Evolutionary conservation across 2,888 invertebrate species (phyloP), one percentile per base, ranked within the genome.

Genomic region (Cyclophora punctaria): DNA sequence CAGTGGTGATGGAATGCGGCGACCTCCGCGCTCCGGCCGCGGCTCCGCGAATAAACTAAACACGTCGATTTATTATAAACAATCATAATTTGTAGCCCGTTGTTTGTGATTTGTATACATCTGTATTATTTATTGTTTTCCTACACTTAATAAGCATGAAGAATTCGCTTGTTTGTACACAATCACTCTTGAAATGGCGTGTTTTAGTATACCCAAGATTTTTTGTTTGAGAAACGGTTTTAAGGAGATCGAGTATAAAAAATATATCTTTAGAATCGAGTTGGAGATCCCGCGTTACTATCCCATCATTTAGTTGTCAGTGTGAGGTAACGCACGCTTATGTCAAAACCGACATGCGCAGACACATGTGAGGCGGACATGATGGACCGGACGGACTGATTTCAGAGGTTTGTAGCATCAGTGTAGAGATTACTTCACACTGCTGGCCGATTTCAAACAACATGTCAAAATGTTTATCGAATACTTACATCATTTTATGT

Each of bases 251-350:
- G 20, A 20, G 2, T 20, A 20, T 20, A 20, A 20, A 20, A 20
- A 20, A 20, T 20, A 20, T 20, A 20, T 20, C 20, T 20, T 20
- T 20, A 20, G 20, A 20, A 20, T 20, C 20, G 20, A 20, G 20
- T 20, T 20, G 20, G 20, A 20, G 20, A 20, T 20, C 20, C 20
- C 20, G 20, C 20, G 20, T 20, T 20, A 20, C 20, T 73, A 74
- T 76, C 75, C 72, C 76, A 75, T 75, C 73, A 75, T 72, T 73
- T 70, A 59, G 71, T 62, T 65, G 71, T 71, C 71, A 67, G 63
- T 50, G 62, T 80, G 73, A 75, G 69, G 78, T 67, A 78, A 78
- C 65, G 33, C 53, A 59, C 61, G 66, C 68, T 71, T 78, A 78
- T 79, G 80, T 78, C 80, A 80, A 66, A 73, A 57, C 64, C 48